Conservation (phyloP, 2,888 invertebrate species). For the Agonopterix alstromeriana region DNA sequence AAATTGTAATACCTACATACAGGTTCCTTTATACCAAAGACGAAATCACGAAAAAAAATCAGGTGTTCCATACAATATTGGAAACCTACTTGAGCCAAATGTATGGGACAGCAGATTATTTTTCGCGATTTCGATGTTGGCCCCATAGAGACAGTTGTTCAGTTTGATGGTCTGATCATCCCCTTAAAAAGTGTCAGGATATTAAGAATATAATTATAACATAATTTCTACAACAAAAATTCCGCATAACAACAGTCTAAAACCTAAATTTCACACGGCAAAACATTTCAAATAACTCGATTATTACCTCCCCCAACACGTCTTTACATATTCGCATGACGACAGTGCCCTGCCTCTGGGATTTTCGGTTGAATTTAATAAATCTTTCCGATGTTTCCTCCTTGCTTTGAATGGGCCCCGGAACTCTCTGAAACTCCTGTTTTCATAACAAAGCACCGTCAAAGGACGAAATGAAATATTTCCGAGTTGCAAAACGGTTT, state of each 20-base stretch:
- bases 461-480: conserved; percentile 46
- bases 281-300: conserved; percentile 18
- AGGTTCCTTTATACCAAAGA: no score
- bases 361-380: conserved; percentile 45
- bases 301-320: conserved; percentile 14
- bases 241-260: not conserved
- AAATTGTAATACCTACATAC: no score
- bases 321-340: conserved; percentile 23
- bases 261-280: not conserved
- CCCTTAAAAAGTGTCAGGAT: no score
- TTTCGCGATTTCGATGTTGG: no score
- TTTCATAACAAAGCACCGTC: conserved; percentile 40
- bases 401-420: conserved; percentile 31
- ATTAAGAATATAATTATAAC: no score
- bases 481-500: conserved; percentile 19
- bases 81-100: no score
- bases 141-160: no score
- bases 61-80: no score
- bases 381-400: conserved; percentile 47
- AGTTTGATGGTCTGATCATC: no score
- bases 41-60: no score
- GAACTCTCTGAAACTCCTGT: conserved; percentile 36
- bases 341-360: conserved; percentile 17
- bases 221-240: no score
- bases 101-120: no score